Percentiles rank a stretch among this genome's conserved stretches.
These are phyloP conservation scores for Oscheius sp. DNA, from an alignment of 2,888 invertebrate species.

Conservation along the genomic window DNA sequence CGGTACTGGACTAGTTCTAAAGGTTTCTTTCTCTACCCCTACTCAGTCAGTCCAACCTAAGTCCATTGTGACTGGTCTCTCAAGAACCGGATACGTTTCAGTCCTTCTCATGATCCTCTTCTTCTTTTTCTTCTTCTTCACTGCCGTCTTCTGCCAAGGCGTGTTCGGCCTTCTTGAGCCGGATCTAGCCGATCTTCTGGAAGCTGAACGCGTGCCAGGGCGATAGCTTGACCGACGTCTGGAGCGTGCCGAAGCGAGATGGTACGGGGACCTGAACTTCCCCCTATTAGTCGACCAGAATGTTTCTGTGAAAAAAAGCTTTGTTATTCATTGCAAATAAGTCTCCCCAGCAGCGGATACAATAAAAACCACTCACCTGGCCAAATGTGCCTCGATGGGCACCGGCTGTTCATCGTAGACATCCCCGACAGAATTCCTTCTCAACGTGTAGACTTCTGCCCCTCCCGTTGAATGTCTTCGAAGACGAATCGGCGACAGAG, in stretches of 20 bases:
- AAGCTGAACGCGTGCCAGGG: not conserved
- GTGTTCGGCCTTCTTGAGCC: not conserved
- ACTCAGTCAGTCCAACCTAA: not conserved
- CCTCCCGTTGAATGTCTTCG: slow-evolving; percentile 9
- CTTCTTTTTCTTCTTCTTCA: slow-evolving; percentile 16
- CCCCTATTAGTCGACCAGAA: not conserved
- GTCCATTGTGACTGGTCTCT: not conserved
- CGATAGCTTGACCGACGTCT: slow-evolving; percentile 12
- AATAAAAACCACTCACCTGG: not conserved
- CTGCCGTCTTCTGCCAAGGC: not conserved
- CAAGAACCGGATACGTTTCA: slow-evolving; percentile 7
- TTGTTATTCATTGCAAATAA: too few relatives aligned
- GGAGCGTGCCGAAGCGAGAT: not conserved
- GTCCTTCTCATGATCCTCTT: slow-evolving; percentile 1
- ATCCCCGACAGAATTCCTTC: slow-evolving; percentile 13
- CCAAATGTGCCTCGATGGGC: not conserved
- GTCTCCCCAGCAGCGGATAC: too few relatives aligned
- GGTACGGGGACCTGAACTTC: slow-evolving; percentile 1
- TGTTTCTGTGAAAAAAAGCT: not conserved
- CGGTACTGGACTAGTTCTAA: not conserved
- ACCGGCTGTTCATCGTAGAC: slow-evolving; percentile 23
- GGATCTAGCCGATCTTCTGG: not conserved
- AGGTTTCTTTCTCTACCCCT: not conserved
- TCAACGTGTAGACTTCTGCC: slow-evolving; percentile 16
- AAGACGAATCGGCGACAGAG: not conserved